These are phyloP conservation scores for Caenorhabditis sulstoni DNA, from an alignment of 2,888 invertebrate species.

Conservation along the genomic window DNA sequence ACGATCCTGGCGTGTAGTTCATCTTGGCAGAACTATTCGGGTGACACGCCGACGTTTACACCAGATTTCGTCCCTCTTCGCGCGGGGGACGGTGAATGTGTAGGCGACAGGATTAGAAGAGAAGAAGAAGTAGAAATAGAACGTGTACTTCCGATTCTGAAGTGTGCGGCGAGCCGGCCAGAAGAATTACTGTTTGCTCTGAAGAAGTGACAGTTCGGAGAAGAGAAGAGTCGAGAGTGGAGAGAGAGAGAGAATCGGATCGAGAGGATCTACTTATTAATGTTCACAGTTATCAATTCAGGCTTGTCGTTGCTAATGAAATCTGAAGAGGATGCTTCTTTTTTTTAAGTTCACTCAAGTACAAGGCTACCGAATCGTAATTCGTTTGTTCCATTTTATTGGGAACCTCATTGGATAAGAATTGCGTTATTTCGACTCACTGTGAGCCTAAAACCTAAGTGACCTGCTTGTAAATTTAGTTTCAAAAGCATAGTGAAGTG, in stretches of 20 bases:
- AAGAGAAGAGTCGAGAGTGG: not conserved
- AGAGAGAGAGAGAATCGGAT: not conserved
- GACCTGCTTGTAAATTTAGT: too few relatives aligned
- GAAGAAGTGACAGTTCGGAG: constrained; percentile 9
- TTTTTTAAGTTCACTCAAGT: too few relatives aligned
- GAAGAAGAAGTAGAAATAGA: not conserved
- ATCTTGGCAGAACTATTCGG: constrained; percentile 56
- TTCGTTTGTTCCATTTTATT: too few relatives aligned
- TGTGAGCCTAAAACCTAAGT: too few relatives aligned
- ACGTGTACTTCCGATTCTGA: constrained; percentile 41
- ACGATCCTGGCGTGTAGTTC: constrained; percentile 62
- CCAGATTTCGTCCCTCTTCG: constrained; percentile 43
- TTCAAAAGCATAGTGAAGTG: not conserved
- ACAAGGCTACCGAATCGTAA: too few relatives aligned
- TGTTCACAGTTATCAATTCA: too few relatives aligned
- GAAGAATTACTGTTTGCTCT: constrained; percentile 38
- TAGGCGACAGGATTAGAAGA: constrained; percentile 1
- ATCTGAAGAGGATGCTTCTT: too few relatives aligned
- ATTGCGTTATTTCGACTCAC: too few relatives aligned
- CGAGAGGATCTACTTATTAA: too few relatives aligned
- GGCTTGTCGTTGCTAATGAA: too few relatives aligned
- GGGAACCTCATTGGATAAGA: too few relatives aligned
- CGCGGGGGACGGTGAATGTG: constrained; percentile 29
- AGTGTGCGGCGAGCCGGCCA: constrained; percentile 50
- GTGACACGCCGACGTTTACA: constrained; percentile 46